A percentile compares a stretch with the other conserved stretches of the same genome.
phyloP scores from a whole-genome alignment of 2,888 invertebrate genomes.

The Pterostichus niger region DNA sequence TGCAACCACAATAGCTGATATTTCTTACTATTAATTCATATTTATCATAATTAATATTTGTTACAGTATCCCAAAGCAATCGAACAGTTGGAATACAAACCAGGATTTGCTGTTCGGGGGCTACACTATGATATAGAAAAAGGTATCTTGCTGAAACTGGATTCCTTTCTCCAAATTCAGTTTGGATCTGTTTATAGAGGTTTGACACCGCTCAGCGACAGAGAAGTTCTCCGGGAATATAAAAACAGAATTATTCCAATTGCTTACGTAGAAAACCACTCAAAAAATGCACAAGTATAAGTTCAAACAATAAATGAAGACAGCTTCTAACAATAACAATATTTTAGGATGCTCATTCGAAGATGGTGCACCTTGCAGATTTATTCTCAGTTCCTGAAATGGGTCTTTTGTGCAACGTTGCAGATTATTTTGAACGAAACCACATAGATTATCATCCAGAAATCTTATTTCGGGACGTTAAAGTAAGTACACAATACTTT shows the following conservation, averaged over 20 bases:
- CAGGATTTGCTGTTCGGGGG: constrained; percentile 97
- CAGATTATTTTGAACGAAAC: constrained; percentile 93
- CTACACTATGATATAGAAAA: constrained; percentile 99
- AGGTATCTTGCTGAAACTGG: constrained; percentile 94
- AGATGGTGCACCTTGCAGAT: constrained; percentile 97
- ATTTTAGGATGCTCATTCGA: constrained; percentile 80
- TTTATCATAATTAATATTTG: no score
- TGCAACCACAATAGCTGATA: not conserved
- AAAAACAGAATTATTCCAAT: constrained; percentile 92
- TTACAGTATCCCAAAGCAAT: constrained; percentile 94
- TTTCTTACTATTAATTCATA: not conserved
- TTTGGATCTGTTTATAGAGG: constrained; percentile 96
- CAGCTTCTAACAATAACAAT: not conserved
- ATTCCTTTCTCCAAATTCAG: constrained; percentile 98
- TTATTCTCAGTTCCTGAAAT: constrained; percentile 98
- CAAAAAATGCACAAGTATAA: constrained; percentile 84
- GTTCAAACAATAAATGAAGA: not conserved
- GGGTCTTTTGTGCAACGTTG: constrained; percentile 94
- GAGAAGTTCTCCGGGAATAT: constrained; percentile 92
- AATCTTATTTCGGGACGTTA: constrained; percentile 95
- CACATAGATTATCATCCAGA: constrained; percentile 97
- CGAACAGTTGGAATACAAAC: constrained; percentile 89
- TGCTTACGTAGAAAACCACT: constrained; percentile 91
- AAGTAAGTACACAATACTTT: constrained; percentile 79
- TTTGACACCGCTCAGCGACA: constrained; percentile 87